Percentiles rank a stretch among this genome's conserved stretches.
Evolutionary conservation across 1,140 invertebrate genomes (phyloP).

Genomic region (Lethocerus indicus): DNA sequence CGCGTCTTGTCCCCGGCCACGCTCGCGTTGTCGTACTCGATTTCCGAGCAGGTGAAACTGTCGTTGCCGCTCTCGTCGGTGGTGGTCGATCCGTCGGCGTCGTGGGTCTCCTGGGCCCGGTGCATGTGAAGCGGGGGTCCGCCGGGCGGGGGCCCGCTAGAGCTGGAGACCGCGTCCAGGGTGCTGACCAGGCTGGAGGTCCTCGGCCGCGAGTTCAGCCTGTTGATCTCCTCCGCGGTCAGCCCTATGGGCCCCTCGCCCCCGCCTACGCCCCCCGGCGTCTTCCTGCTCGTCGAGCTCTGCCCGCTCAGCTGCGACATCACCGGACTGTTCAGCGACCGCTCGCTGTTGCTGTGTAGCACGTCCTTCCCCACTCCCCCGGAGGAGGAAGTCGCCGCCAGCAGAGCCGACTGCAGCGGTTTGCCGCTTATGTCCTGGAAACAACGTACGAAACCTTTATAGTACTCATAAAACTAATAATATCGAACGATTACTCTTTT

Average conservation of each 20-base stretch:
- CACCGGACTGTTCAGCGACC: conserved; percentile 76
- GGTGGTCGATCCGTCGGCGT: conserved; percentile 60
- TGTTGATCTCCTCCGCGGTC: conserved; percentile 82
- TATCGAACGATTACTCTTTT: too few species aligned
- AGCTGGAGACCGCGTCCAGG: conserved; percentile 78
- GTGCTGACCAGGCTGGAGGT: conserved; percentile 82
- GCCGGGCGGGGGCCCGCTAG: conserved; percentile 56
- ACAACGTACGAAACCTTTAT: neutral
- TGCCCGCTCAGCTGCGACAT: conserved; percentile 76
- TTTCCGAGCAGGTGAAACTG: conserved; percentile 95
- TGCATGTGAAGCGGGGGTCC: conserved; percentile 24
- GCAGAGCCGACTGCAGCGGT: conserved; percentile 67
- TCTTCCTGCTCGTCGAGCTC: conserved; percentile 55
- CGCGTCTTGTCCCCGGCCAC: conserved; percentile 28
- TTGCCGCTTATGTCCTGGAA: conserved; percentile 81
- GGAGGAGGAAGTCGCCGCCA: conserved; percentile 73
- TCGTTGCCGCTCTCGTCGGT: conserved; percentile 92
- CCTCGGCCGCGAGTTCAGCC: conserved; percentile 65
- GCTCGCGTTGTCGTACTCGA: conserved; percentile 86
- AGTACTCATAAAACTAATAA: too few species aligned
- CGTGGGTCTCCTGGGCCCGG: conserved; percentile 21
- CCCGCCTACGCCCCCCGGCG: conserved; percentile 26
- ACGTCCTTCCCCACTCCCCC: conserved; percentile 65
- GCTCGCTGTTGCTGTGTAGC: conserved; percentile 71
- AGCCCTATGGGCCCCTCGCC: conserved; percentile 46